phyloP scores from a whole-genome alignment of 2,797 vertebrate species.

The Neosilurus mollespiculum region DNA sequence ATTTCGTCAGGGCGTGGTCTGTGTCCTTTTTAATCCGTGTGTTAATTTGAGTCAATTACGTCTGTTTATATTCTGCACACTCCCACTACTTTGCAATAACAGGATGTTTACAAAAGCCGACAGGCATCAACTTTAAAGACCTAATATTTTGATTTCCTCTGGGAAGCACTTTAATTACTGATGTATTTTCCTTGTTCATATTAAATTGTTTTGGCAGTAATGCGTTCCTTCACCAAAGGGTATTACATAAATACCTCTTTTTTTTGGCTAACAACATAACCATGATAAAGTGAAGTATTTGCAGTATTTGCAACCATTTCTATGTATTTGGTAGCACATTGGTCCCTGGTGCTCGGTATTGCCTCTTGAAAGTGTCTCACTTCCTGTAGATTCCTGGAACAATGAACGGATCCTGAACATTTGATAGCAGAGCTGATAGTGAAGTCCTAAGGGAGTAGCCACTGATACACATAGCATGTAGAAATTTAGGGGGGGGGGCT shows the following conservation, averaged over 20 bases:
- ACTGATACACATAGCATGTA: neutral
- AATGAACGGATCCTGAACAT: constrained; percentile 45
- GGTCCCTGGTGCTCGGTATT: constrained; percentile 33
- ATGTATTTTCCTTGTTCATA: neutral
- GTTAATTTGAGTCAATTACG: constrained; percentile 36
- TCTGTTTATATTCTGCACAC: constrained; percentile 36
- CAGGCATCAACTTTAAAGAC: constrained; percentile 41
- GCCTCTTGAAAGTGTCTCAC: constrained; percentile 28
- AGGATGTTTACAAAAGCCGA: constrained; percentile 43
- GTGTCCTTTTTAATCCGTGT: constrained; percentile 24
- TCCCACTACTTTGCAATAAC: constrained; percentile 49
- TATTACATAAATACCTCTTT: neutral
- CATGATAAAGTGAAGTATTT: neutral
- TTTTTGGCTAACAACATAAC: neutral
- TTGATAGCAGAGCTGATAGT: constrained; percentile 46
- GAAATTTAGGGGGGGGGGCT: neutral
- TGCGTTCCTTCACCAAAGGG: neutral
- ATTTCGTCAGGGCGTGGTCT: constrained; percentile 37
- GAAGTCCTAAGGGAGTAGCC: constrained; percentile 3
- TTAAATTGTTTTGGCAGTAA: constrained; percentile 28
- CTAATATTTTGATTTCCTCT: constrained; percentile 52
- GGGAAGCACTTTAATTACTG: constrained; percentile 45
- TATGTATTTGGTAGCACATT: constrained; percentile 6
- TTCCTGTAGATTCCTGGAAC: constrained; percentile 53
- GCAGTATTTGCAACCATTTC: neutral